These are phyloP conservation scores for Phalera bucephala DNA, from an alignment of 2,888 invertebrate genomes.

Conservation along the genomic window DNA sequence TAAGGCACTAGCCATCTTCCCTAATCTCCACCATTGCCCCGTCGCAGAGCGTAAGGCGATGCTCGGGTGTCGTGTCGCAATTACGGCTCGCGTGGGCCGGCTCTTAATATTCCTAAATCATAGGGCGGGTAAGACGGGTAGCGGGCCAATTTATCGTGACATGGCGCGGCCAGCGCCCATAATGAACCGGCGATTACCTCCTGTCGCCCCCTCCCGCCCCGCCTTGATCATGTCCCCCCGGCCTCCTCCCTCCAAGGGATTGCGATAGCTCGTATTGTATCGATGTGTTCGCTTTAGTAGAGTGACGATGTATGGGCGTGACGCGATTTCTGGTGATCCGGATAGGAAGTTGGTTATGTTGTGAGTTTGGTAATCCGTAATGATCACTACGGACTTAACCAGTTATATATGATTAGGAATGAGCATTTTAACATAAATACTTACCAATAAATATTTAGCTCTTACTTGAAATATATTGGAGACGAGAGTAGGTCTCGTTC, in stretches of 20 bases:
- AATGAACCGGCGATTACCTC: slow-evolving; percentile 32
- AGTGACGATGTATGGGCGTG: not conserved
- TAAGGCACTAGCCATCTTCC: too few relatives aligned
- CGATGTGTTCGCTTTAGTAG: not conserved
- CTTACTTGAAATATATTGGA: too few relatives aligned
- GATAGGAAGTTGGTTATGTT: too few relatives aligned
- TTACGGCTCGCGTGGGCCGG: slow-evolving; percentile 35
- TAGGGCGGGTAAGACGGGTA: slow-evolving; percentile 52
- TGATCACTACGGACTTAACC: too few relatives aligned
- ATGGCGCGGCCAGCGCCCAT: slow-evolving; percentile 31
- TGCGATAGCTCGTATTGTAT: not conserved
- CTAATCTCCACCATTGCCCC: slow-evolving; percentile 12
- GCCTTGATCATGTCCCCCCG: too few relatives aligned
- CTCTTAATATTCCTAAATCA: slow-evolving; percentile 51
- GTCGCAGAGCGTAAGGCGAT: slow-evolving; percentile 5
- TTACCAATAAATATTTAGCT: too few relatives aligned
- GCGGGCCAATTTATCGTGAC: slow-evolving; percentile 42
- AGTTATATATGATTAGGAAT: too few relatives aligned
- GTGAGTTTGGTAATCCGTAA: too few relatives aligned
- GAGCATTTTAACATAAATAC: too few relatives aligned
- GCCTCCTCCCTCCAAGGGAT: not conserved
- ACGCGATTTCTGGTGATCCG: not conserved
- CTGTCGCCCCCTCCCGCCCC: slow-evolving; percentile 13
- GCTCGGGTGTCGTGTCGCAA: slow-evolving; percentile 24
- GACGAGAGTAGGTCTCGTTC: too few relatives aligned